Evolutionary conservation across 1,140 invertebrate genomes (phyloP), one percentile per base, ranked within the genome.

Genomic region (Planococcus citri): DNA sequence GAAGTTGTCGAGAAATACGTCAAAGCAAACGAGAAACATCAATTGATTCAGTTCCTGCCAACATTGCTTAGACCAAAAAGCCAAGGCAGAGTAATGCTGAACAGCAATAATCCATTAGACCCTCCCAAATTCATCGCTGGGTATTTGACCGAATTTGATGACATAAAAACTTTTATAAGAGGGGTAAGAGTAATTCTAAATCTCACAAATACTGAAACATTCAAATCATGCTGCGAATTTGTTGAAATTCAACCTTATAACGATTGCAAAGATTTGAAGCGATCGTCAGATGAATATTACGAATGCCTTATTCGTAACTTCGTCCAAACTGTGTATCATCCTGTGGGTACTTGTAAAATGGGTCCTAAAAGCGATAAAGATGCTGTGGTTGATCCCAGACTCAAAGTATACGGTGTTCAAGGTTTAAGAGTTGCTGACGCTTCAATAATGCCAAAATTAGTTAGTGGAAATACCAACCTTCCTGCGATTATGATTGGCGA

Each of bases 31-130:
- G 17, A 22, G 8, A 22, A 60, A 60, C 8, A 81, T 79, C 24
- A 88, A 90, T 71, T 84, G 88, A 0, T 90, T n/a, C n/a, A n/a
- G 86, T 0, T 81, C 89, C 4, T 60, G 57, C 71, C 89, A 21
- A 83, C 86, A 20, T 78, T 89, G 71, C 78, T 91, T 72, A 87
- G 90, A 76, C 89, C 91, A 1, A 86, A 87, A 78, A 91, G 89
- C 75, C 79, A 73, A 70, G 91, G 91, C 27, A 78, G 78, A 70
- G 77, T 93, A 2, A 79, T 78, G 73, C 76, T 87, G 0, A 69
- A 71, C 27, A 73, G 68, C 24, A n/a, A 75, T 71, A 1, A 88
- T 78, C 87, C 87, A 1, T 75, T 80, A 1, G 82, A 84, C 64
- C 78, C 82, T 69, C 89, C 89, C 0, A 74, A 85, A 0, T 83